Evolutionary conservation across 2,113 vertebrate genomes (phyloP).

Genomic region (Xerus inauris): DNA sequence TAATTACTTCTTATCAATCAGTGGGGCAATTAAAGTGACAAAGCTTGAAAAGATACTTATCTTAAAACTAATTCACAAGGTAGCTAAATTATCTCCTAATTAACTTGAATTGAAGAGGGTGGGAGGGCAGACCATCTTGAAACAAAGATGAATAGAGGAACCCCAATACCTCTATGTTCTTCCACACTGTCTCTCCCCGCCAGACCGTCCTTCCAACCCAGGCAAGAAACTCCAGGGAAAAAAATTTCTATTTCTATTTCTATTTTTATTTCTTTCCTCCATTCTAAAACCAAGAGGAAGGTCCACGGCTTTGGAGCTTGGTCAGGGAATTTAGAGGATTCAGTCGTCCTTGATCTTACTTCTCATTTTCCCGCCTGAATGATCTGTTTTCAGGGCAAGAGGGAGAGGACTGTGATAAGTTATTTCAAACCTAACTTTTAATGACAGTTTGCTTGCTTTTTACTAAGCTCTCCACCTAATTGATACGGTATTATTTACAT

Average conservation of each 20-base stretch:
- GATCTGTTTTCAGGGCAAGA: constrained; percentile 2
- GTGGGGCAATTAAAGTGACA: constrained; percentile 85
- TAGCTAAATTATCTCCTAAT: constrained; percentile 86
- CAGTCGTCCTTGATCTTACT: background rate
- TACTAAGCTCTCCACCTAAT: background rate
- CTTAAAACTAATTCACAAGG: constrained; percentile 84
- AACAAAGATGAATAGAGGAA: constrained; percentile 78
- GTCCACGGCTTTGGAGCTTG: background rate
- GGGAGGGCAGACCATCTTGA: constrained; percentile 45
- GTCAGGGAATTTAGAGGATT: background rate
- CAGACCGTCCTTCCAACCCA: constrained; percentile 1
- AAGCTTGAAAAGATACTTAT: constrained; percentile 83
- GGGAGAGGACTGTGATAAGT: background rate
- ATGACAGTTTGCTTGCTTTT: constrained; percentile 13
- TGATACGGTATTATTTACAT: background rate
- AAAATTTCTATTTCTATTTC: too few species aligned
- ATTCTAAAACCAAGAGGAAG: background rate
- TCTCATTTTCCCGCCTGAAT: background rate
- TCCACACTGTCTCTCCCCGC: background rate
- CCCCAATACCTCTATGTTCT: constrained; percentile 48
- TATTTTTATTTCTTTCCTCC: background rate
- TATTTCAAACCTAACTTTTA: constrained; percentile 48
- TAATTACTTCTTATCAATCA: constrained; percentile 84
- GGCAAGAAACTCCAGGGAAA: background rate
- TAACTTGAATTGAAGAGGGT: constrained; percentile 78